These are phyloP conservation scores for Andrena trimmerana DNA, from an alignment of 2,888 invertebrate genomes.

Conservation along the genomic window DNA sequence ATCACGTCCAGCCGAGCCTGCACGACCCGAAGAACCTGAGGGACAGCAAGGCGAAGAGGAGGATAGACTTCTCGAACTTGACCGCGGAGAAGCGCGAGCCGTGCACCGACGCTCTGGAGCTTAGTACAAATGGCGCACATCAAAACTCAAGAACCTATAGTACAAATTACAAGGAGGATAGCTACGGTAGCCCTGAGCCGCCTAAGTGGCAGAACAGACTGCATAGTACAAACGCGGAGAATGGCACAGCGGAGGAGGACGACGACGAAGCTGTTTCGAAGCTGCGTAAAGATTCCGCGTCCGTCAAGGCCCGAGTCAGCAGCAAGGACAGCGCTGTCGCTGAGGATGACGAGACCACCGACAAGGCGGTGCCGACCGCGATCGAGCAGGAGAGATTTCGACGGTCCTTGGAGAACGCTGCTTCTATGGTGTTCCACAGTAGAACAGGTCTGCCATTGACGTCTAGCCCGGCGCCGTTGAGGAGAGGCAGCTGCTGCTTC, in stretches of 20 bases:
- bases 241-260: constrained; percentile 5
- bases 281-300: constrained; percentile 35
- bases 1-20: constrained; percentile 60
- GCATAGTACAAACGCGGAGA: constrained; percentile 54
- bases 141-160: constrained; percentile 74
- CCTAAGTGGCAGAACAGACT: constrained; percentile 56
- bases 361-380: constrained; percentile 88
- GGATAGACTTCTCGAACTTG: constrained; percentile 74
- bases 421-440: constrained; percentile 93
- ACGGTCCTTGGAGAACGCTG: constrained; percentile 91
- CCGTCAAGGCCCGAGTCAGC: constrained; percentile 55
- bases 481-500: constrained; percentile 92
- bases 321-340: constrained; percentile 42
- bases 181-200: constrained; percentile 35
- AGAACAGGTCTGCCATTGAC: constrained; percentile 93
- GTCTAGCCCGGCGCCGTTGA: constrained; percentile 94
- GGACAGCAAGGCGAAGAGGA: constrained; percentile 70
- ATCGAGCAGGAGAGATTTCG: constrained; percentile 91
- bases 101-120: constrained; percentile 52
- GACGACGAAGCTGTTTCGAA: constrained; percentile 38
- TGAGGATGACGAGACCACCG: constrained; percentile 76
- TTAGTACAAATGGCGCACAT: constrained; percentile 74
- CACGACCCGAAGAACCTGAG: constrained; percentile 59
- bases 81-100: constrained; percentile 38
- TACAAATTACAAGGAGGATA: constrained; percentile 75